Percentiles rank a stretch among this genome's conserved stretches.
Evolutionary conservation across 2,797 vertebrate genomes (phyloP).

Genomic region (Galago senegalensis): DNA sequence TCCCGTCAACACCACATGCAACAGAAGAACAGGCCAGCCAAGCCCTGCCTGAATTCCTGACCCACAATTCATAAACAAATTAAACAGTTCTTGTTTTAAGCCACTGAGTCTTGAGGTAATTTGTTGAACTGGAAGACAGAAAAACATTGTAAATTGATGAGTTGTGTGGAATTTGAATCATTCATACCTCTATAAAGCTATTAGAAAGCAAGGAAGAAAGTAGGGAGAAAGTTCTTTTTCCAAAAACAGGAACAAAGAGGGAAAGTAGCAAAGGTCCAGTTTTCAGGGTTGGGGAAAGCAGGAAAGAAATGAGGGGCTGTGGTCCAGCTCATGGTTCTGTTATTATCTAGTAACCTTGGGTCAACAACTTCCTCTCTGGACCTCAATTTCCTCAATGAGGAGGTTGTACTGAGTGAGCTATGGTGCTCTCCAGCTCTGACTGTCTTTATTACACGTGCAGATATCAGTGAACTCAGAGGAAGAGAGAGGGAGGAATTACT

Average conservation of each 20-base stretch:
- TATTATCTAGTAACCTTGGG: not conserved
- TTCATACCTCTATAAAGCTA: constrained; percentile 1
- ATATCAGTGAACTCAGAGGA: not conserved
- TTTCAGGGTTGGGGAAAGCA: not conserved
- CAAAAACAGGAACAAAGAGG: not conserved
- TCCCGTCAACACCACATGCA: not conserved
- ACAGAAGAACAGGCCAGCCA: not conserved
- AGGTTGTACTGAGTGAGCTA: not conserved
- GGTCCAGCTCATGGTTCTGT: not conserved
- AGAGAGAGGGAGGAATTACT: not conserved
- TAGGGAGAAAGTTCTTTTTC: not conserved
- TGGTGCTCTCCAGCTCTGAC: not conserved
- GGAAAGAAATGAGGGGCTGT: too few relatives aligned
- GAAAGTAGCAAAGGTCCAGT: not conserved
- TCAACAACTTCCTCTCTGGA: not conserved
- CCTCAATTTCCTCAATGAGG: constrained; percentile 33
- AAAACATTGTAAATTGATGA: not conserved
- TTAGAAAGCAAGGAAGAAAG: not conserved
- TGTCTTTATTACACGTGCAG: not conserved
- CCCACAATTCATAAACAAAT: not conserved
- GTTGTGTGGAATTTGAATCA: not conserved
- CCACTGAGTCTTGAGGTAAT: not conserved
- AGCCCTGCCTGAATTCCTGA: not conserved
- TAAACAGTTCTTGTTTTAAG: not conserved
- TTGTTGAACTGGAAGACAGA: not conserved